Evolutionary conservation across 1,140 invertebrate species (phyloP), one percentile per base, ranked within the genome.

Genomic region (Drosophila nasuta): DNA sequence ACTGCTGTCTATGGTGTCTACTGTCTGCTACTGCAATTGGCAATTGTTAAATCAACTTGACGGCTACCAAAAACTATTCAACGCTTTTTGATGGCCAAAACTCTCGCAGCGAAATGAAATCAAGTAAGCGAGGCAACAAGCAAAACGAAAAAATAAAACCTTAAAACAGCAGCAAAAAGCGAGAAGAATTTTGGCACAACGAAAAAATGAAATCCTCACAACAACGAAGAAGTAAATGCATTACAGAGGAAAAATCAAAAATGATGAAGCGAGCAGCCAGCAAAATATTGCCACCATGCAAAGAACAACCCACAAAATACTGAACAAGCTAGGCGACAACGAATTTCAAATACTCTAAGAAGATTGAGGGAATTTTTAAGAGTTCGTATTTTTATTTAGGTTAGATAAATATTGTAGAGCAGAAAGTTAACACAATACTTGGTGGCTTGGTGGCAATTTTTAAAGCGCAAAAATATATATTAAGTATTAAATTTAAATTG

Each of bases 11-110:
- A 20, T 20, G 20, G 20, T 20, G 3, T 20, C 20, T 25, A 10
- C 8, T 25, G 48, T 25, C 15, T 25, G 13, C 5, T 11, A 20
- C n/a, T 10, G 1, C 38, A 28, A 38, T 38, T 38, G 7, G 3
- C 30, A 35, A 45, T 25, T 46, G 41, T 64, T 65, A 71, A 71
- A 51, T 30, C 41, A 41, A 56, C 17, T 15, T 38, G 49, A 71
- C 68, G 64, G 30, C 20, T 20, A 15, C 28, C 49, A n/a, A 64
- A 63, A 63, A 38, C 11, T 38, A n/a, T 35, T 62, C 48, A 62
- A 25, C 58, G 28, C 17, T 33, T 62, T 48, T 48, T 49, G 15
- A 35, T 49, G 8, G 43, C 5, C 43, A 17, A 15, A 8, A 25
- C 20, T 25, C 20, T 25, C 20, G 20, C 45, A 6, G 41, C 41